These are phyloP conservation scores for Microctonus brassicae DNA, from an alignment of 2,888 invertebrate genomes.

Conservation along the genomic window DNA sequence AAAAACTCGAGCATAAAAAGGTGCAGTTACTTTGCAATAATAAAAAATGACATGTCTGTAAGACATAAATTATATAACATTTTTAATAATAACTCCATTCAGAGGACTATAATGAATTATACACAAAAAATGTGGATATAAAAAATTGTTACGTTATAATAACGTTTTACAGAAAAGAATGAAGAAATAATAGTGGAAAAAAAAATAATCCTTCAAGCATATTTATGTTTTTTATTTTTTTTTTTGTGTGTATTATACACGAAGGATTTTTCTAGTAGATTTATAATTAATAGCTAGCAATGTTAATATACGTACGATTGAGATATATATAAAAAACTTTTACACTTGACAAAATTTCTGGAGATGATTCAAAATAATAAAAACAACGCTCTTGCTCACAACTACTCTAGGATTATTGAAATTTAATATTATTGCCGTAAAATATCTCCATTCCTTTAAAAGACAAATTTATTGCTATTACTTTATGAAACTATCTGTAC, in stretches of 20 bases:
- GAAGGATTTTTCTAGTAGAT: constrained; percentile 15
- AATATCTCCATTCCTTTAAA: constrained; percentile 66
- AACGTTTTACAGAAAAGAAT: too few relatives aligned
- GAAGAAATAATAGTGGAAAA: too few relatives aligned
- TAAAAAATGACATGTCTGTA: neutral
- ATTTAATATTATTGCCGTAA: constrained; percentile 64
- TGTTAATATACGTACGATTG: constrained; percentile 20
- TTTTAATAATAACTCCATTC: constrained; percentile 1
- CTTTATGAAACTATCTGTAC: constrained; percentile 68
- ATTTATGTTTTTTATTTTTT: too few relatives aligned
- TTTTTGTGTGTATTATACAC: constrained; percentile 5
- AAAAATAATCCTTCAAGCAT: neutral
- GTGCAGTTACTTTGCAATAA: neutral
- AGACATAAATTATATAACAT: neutral
- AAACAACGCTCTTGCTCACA: constrained; percentile 64
- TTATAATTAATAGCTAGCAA: constrained; percentile 8
- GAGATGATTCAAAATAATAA: constrained; percentile 59
- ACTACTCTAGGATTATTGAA: constrained; percentile 65
- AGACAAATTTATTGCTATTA: constrained; percentile 65
- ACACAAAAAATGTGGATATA: neutral
- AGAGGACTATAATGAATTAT: constrained; percentile 3
- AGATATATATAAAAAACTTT: constrained; percentile 22
- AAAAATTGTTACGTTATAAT: too few relatives aligned
- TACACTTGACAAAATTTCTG: constrained; percentile 52
- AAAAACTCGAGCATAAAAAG: neutral